phyloP scores from a whole-genome alignment of 1,140 invertebrate species.

The Megathymus violae region DNA sequence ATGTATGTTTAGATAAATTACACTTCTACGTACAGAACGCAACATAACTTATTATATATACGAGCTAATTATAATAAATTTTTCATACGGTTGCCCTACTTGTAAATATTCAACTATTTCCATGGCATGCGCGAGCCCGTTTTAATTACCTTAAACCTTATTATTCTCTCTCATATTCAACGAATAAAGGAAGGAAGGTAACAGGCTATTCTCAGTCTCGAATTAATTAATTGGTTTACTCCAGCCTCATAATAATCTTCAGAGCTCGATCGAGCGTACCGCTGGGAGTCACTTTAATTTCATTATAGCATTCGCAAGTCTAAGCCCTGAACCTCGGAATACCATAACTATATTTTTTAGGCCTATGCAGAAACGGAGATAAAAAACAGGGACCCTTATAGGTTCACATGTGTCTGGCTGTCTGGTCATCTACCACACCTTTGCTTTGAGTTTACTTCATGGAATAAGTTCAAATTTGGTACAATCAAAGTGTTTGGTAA shows the following conservation, averaged over 20 bases:
- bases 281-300: constrained; percentile 24
- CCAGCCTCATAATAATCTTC: constrained; percentile 42
- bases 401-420: too few species aligned
- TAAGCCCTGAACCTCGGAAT: constrained; percentile 12
- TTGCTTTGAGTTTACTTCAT: too few species aligned
- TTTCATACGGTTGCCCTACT: neutral
- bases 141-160: constrained; percentile 21
- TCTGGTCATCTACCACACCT: too few species aligned
- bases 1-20: too few species aligned
- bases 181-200: constrained; percentile 36
- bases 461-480: too few species aligned
- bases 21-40: too few species aligned
- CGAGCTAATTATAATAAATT: neutral
- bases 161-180: constrained; percentile 24
- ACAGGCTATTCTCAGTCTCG: constrained; percentile 38
- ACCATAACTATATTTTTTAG: too few species aligned
- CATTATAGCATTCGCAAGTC: constrained; percentile 27
- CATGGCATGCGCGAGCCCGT: neutral
- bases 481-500: too few species aligned
- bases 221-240: constrained; percentile 46
- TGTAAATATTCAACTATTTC: constrained; percentile 1
- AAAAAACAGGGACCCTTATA: too few species aligned
- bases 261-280: constrained; percentile 34
- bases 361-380: too few species aligned
- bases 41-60: neutral